Base-by-base conservation (phyloP, 2,797 vertebrate species). In the Periparus ater region DNA sequence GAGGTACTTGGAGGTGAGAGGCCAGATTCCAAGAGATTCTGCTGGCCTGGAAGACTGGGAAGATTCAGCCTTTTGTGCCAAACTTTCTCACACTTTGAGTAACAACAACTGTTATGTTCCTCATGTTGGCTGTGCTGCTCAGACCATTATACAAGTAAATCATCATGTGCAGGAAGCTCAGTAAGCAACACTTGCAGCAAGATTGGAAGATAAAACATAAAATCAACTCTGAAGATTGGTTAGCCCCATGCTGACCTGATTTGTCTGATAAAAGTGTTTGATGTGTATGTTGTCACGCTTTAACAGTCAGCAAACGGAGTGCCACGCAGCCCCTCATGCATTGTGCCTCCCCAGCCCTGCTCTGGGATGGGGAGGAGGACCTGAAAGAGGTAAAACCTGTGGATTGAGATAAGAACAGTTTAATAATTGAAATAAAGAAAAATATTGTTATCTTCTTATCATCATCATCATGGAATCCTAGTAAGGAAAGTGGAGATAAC, bases 311-410 rank as follows among this genome's bases (percentile, higher is more conserved):
- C 27, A 79, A 57, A 32, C 58, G 13, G 47, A 57, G 50, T 15
- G 17, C 45, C 23, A 20, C 1, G 0, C 51, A 51, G 66, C 44
- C 0, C 0, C 66, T 65, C 0, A 0, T 23, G 40, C 19, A 19
- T 40, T 63, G 29, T 27, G 32, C 65, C 32, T 51, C 58, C 48
- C 27, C 32, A 32, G 0, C 16, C 22, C 51, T 1, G 1, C 67
- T 20, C 25, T n/a, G 9, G 44, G 7, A 38, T 29, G 1, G 51
- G 27, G n/a, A 13, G 27, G 51, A 51, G 67, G 65, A 29, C 29
- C 45, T 51, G n/a, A 7, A 45, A 75, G 68, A 26, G 36, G 55
- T 50, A 42, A 55, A 75, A 50, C 27, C 62, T 32, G 11, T 47
- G 32, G 19, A 55, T 21, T 75, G 54, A 62, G 42, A 42, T 61